Evolutionary conservation across 2,888 invertebrate genomes (phyloP).

Genomic region (Ophion ellenae): DNA sequence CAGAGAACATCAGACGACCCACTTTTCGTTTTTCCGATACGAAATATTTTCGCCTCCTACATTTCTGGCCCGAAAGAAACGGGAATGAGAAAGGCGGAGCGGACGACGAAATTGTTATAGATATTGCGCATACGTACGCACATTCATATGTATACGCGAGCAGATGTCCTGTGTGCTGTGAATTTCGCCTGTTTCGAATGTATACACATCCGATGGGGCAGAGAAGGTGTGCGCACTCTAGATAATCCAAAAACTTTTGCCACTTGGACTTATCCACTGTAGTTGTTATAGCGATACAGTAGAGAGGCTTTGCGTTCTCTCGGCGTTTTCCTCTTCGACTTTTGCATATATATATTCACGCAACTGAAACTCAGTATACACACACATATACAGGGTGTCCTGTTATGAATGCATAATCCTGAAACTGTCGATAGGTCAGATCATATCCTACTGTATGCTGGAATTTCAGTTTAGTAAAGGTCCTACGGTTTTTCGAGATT

Average conservation of each 20-base stretch:
- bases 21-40: conserved; percentile 44
- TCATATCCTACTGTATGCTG: no score
- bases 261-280: conserved; percentile 54
- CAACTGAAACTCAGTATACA: no score
- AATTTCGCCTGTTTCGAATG: conserved; percentile 28
- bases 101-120: conserved; percentile 34
- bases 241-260: conserved; percentile 65
- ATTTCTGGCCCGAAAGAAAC: conserved; percentile 40
- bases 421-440: no score
- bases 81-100: conserved; percentile 21
- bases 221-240: conserved; percentile 53
- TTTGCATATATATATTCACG: neutral
- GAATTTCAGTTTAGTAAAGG: no score
- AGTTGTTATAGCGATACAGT: conserved; percentile 27
- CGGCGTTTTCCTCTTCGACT: conserved; percentile 13
- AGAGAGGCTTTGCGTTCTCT: conserved; percentile 29
- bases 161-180: conserved; percentile 13
- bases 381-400: neutral
- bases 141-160: conserved; percentile 1
- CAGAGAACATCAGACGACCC: neutral
- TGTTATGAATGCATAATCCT: no score
- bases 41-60: conserved; percentile 42
- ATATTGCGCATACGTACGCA: conserved; percentile 30
- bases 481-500: no score
- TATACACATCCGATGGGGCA: conserved; percentile 14